Base-by-base conservation (phyloP, 2,888 invertebrate species). In the Dryadula phaetusa region DNA sequence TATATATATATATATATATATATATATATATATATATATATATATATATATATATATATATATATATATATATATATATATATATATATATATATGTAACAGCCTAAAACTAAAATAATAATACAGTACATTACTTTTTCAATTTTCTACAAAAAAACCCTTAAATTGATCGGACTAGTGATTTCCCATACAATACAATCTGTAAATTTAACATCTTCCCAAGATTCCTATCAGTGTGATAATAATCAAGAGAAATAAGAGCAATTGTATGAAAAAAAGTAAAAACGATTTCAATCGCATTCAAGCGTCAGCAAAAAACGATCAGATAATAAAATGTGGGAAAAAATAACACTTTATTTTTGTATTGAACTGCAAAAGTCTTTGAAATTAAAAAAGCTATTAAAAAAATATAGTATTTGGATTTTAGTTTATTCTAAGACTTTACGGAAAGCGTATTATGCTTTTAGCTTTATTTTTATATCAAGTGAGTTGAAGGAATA, bases 221-320 rank as follows among this genome's bases (percentile, higher is more conserved):
- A 22, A 47, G 12, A 22, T 22, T 47, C n/a, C 7, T 25, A 49
- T 25, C 7, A 5, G 14, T 25, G 14, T 25, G 49, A 49, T 49
- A 49, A 49, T 25, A 22, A 49, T 49, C 49, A 42, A 42, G 25
- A 25, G 6, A n/a, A 25, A 25, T 49, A 28, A 28, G 49, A 49
- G n/a, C 47, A 49, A 16, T 47, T 34, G 18, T 54, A 54, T 14
- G 7, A 37, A 20, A 54, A 22, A 25, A 34, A 18, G 16, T 54
- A 7, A 1, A 34, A 54, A 8, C 5, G 12, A 54, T 34, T 34
- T 54, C 18, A 20, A n/a, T 49, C 47, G 1, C 14, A n/a, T 22
- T 22, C 22, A 47, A 47, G 14, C 18, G 16, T 18, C 10, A 53
- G 18, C 53, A 32, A 53, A 32, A 53, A 18, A 10, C 12, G 5